Evolutionary conservation across 2,113 vertebrate genomes (phyloP), one percentile per base, ranked within the genome.

Genomic region (Tachysurus vachellii): DNA sequence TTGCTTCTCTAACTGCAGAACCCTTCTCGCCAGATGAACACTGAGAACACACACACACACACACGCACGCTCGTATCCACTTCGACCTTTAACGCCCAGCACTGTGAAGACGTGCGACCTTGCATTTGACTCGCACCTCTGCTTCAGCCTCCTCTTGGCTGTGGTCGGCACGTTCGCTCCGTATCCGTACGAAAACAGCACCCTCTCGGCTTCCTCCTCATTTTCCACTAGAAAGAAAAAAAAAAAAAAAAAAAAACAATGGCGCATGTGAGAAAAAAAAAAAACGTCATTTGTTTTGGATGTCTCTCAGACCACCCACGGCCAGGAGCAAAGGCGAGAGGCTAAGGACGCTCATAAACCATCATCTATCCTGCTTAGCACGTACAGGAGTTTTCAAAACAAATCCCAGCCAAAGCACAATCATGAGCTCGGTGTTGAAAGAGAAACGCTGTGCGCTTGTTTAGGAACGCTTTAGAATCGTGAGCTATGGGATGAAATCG

Each of bases 121-220:
- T 21, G 17, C 54, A 26, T 12, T 71, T 50, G 47, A 13, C 71
- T 73, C 86, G 93, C 92, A 99, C 98, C 98, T 99, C 93, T 99
- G 98, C 82, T 98, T 97, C 11, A 99, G 94, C 88, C 97, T 94
- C 87, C 98, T 96, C 92, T 96, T 99, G 87, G 98, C 97, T 19
- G 98, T 98, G 81, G 98, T 99, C 86, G 98, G 98, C 92, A 99
- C 96, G 87, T 99, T 99, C 82, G 98, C 98, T 84, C 98, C 98
- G n/a, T 99, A 99, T 13, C 98, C 98, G 17, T 98, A 99, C 0
- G 98, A 98, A 92, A 97, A 99, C 59, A 99, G 95, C 90, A 99
- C 95, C 86, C 97, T 96, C 95, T 99, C 98, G 81, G 98, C 97
- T 83, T 99, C 98, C 59, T 95, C 95, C 93, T 98, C 97, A 92